Conservation (phyloP, 2,888 invertebrate genomes). For the Nycteola revayana region DNA sequence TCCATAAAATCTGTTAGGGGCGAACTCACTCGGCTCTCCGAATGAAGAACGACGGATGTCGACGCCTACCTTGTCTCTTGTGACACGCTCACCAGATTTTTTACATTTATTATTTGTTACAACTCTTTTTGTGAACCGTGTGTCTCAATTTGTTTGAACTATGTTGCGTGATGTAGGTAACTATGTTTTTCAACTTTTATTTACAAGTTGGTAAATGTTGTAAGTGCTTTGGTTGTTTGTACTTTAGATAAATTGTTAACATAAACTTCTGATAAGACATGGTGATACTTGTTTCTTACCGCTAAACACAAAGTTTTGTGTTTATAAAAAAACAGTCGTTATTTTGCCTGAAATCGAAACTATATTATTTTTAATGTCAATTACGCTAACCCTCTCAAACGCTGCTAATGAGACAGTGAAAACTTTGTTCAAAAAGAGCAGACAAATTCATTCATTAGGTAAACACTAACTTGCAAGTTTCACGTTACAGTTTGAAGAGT, state of each 20-base stretch:
- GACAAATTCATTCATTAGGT: slow-evolving; percentile 9
- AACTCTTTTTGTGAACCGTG: slow-evolving; percentile 9
- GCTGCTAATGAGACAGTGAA: slow-evolving; percentile 23
- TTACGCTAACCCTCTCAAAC: slow-evolving; percentile 15
- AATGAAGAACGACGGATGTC: slow-evolving; percentile 37
- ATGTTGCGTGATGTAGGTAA: no score
- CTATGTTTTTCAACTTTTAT: no score
- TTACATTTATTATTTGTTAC: slow-evolving; percentile 17
- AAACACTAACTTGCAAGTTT: slow-evolving; percentile 31
- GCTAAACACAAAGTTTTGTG: no score
- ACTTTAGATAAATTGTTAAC: no score
- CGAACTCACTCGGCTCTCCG: slow-evolving; percentile 33
- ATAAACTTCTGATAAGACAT: no score
- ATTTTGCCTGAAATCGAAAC: no score
- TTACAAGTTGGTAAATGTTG: no score
- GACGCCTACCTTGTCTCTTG: slow-evolving; percentile 34
- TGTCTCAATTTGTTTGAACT: no score
- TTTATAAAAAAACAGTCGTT: no score
- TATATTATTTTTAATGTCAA: no score
- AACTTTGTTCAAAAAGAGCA: slow-evolving; percentile 11
- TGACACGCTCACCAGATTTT: slow-evolving; percentile 19
- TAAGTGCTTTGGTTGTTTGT: no score
- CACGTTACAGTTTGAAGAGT: slow-evolving; percentile 37
- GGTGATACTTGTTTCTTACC: no score
- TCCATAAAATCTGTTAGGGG: slow-evolving; percentile 47